Percentiles rank a stretch among this genome's conserved stretches.
Evolutionary conservation across 2,888 invertebrate species (phyloP).

Genomic region (Troglohyphantes excavatus): DNA sequence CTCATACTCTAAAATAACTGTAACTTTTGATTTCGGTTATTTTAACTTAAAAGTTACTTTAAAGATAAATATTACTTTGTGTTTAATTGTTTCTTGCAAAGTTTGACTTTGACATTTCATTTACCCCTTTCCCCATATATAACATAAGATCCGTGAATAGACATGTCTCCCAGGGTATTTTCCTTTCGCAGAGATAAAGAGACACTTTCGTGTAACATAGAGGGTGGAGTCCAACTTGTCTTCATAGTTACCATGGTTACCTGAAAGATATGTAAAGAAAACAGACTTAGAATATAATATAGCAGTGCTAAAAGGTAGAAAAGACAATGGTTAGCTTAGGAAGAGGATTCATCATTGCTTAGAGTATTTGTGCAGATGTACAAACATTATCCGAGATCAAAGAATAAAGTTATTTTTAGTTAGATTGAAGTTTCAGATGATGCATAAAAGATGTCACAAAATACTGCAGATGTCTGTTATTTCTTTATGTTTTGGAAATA

Average conservation of each 20-base stretch:
- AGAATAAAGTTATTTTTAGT: background rate
- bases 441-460: too few species aligned
- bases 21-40: too few species aligned
- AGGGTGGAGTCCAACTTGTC: constrained; percentile 73
- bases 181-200: constrained; percentile 27
- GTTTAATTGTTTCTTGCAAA: too few species aligned
- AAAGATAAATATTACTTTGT: too few species aligned
- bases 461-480: too few species aligned
- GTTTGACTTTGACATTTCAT: too few species aligned
- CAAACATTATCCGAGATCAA: background rate
- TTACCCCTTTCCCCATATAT: background rate
- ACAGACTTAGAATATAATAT: constrained; percentile 52
- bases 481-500: too few species aligned
- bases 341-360: constrained; percentile 23
- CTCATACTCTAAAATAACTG: too few species aligned
- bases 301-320: constrained; percentile 22
- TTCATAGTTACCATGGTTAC: constrained; percentile 71
- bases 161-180: constrained; percentile 63
- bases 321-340: constrained; percentile 20
- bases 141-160: constrained; percentile 51
- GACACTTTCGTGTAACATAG: constrained; percentile 39
- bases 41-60: too few species aligned
- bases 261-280: constrained; percentile 64
- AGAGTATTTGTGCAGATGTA: background rate
- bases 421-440: background rate